Evolutionary conservation across 2,888 invertebrate species (phyloP).

Genomic region (Hecatera dysodea): DNA sequence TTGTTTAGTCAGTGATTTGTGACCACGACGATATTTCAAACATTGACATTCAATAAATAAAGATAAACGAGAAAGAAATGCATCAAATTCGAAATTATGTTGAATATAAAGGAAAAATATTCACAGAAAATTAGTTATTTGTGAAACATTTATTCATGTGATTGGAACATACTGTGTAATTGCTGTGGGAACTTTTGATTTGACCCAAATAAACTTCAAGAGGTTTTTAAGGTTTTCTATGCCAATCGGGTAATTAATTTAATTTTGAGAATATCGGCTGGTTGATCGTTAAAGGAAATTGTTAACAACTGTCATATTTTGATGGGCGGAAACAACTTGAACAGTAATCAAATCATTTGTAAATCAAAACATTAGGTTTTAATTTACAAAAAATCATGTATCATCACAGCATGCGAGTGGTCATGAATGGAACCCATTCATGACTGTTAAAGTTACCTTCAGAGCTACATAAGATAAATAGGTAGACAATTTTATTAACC

Average conservation of each 20-base stretch:
- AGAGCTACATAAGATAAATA: conserved; percentile 31
- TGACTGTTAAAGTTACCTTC: not conserved
- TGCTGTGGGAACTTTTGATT: conserved; percentile 60
- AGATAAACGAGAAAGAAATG: conserved; percentile 51
- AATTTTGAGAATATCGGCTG: conserved; percentile 29
- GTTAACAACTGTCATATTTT: conserved; percentile 5
- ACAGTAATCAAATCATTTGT: no score
- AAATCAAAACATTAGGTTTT: no score
- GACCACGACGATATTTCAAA: conserved; percentile 51
- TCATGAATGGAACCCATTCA: not conserved
- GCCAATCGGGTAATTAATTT: conserved; percentile 45
- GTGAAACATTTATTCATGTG: conserved; percentile 55
- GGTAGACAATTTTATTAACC: conserved; percentile 45
- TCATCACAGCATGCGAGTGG: not conserved
- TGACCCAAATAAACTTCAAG: conserved; percentile 53
- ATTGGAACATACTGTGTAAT: conserved; percentile 49
- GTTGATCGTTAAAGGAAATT: not conserved
- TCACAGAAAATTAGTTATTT: conserved; percentile 41
- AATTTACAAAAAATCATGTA: no score
- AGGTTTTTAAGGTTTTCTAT: conserved; percentile 49
- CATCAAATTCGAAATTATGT: conserved; percentile 62
- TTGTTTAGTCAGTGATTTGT: conserved; percentile 63
- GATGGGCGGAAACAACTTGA: not conserved
- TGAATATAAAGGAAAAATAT: conserved; percentile 54
- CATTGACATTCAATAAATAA: conserved; percentile 57